A percentile compares a stretch with the other conserved stretches of the same genome.
Conservation (phyloP, 2,113 vertebrate species). For the Corythoichthys intestinalis region DNA sequence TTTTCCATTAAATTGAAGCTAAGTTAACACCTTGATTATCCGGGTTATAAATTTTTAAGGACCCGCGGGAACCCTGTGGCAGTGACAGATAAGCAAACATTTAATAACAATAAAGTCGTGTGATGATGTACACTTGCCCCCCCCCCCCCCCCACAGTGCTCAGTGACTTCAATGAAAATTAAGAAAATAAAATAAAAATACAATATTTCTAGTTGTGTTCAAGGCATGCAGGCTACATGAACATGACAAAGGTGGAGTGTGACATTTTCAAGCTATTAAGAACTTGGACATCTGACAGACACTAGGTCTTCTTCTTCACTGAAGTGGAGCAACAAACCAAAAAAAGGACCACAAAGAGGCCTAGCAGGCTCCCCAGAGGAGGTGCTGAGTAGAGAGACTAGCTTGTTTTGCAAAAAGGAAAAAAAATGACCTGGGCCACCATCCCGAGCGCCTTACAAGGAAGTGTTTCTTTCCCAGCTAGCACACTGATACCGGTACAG, state of each 20-base stretch:
- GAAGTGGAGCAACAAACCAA: conserved; percentile 46
- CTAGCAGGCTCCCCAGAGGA: conserved; percentile 50
- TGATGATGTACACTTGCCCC: too few relatives aligned
- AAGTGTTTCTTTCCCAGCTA: conserved; percentile 72
- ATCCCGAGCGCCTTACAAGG: conserved; percentile 77
- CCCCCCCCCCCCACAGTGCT: not conserved
- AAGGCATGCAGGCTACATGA: conserved; percentile 18
- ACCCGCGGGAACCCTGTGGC: too few relatives aligned
- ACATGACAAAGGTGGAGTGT: conserved; percentile 22
- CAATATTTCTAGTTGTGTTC: conserved; percentile 1
- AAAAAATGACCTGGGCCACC: conserved; percentile 64
- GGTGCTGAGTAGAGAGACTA: conserved; percentile 60
- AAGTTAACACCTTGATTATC: too few relatives aligned
- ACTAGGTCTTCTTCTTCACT: conserved; percentile 35
- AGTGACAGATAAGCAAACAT: too few relatives aligned
- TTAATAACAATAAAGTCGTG: too few relatives aligned
- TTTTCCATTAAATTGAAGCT: too few relatives aligned
- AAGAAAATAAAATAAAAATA: not conserved
- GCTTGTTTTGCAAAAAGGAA: conserved; percentile 59
- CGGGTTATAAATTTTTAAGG: too few relatives aligned
- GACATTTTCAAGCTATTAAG: conserved; percentile 26
- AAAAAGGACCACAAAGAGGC: conserved; percentile 40
- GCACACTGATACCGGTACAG: conserved; percentile 45
- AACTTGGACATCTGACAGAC: conserved; percentile 13
- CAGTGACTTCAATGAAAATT: conserved; percentile 10